A percentile compares a stretch with the other conserved stretches of the same genome.
Conservation (phyloP, 2,797 vertebrate genomes). For the Pseudomugil tenellus region DNA sequence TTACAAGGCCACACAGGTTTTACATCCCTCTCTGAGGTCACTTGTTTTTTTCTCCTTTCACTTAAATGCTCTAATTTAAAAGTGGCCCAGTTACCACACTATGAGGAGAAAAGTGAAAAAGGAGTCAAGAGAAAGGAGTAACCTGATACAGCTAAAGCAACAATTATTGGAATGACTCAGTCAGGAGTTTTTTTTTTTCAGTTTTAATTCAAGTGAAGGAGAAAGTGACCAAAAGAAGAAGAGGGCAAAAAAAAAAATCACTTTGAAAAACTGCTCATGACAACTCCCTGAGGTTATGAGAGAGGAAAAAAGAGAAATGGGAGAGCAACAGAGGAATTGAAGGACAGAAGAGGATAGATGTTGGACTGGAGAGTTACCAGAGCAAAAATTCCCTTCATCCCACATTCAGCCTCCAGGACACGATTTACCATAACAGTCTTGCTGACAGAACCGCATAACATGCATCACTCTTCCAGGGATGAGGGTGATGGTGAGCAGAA, state of each 20-base stretch:
- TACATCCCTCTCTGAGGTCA: constrained; percentile 62
- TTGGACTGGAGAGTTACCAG: constrained; percentile 48
- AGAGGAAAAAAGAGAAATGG: constrained; percentile 50
- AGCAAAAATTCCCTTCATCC: constrained; percentile 32
- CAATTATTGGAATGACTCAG: constrained; percentile 82
- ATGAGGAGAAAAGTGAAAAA: constrained; percentile 48
- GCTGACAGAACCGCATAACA: constrained; percentile 54
- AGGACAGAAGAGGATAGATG: constrained; percentile 49
- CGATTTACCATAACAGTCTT: constrained; percentile 15
- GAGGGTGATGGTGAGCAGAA: constrained; percentile 36
- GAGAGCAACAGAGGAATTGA: constrained; percentile 24
- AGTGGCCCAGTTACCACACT: constrained; percentile 75
- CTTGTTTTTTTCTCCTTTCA: constrained; percentile 42
- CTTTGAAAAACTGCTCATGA: constrained; percentile 58
- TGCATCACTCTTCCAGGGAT: constrained; percentile 21
- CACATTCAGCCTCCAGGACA: constrained; percentile 35
- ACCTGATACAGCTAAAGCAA: constrained; percentile 76
- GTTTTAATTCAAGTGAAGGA: constrained; percentile 59
- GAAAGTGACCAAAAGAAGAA: constrained; percentile 36
- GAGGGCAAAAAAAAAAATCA: not conserved
- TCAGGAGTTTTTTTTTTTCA: constrained; percentile 45
- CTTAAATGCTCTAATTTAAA: constrained; percentile 72
- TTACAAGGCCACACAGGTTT: constrained; percentile 58
- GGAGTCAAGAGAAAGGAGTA: constrained; percentile 62
- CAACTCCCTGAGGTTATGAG: constrained; percentile 70